Evolutionary conservation across 2,888 invertebrate genomes (phyloP).

Genomic region (Aspidapion aeneum): DNA sequence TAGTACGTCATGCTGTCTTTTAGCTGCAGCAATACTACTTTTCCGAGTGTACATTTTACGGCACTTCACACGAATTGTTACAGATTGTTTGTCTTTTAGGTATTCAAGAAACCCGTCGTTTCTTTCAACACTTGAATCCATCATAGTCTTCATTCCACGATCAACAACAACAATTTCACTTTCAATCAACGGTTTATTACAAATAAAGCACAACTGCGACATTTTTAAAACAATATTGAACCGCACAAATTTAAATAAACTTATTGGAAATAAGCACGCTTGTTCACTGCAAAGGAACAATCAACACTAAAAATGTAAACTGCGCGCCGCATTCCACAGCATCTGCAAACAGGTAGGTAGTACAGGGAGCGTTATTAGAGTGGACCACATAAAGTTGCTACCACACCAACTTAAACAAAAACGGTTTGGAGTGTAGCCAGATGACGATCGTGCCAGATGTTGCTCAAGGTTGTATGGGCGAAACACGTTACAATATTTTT

Average conservation of each 20-base stretch:
- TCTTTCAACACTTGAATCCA: slow-evolving; percentile 24
- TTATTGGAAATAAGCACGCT: slow-evolving; percentile 1
- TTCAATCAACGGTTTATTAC: slow-evolving; percentile 34
- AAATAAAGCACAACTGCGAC: slow-evolving; percentile 34
- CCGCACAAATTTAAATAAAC: slow-evolving; percentile 1
- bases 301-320: not conserved
- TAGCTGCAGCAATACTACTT: slow-evolving; percentile 27
- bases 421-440: no score
- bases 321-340: no score
- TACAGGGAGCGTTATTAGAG: no score
- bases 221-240: slow-evolving; percentile 14
- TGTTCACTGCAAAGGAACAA: slow-evolving; percentile 2
- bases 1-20: slow-evolving; percentile 18
- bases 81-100: slow-evolving; percentile 12
- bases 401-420: no score
- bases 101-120: slow-evolving; percentile 15
- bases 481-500: no score
- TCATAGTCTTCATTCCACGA: slow-evolving; percentile 27
- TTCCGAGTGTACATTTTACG: slow-evolving; percentile 32
- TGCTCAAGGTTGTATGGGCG: no score
- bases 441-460: no score
- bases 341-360: no score
- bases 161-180: slow-evolving; percentile 35
- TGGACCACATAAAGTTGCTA: no score
- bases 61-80: slow-evolving; percentile 32